These are phyloP conservation scores for Polydrusus pterygomalis DNA, from an alignment of 2,888 invertebrate genomes.

Conservation along the genomic window DNA sequence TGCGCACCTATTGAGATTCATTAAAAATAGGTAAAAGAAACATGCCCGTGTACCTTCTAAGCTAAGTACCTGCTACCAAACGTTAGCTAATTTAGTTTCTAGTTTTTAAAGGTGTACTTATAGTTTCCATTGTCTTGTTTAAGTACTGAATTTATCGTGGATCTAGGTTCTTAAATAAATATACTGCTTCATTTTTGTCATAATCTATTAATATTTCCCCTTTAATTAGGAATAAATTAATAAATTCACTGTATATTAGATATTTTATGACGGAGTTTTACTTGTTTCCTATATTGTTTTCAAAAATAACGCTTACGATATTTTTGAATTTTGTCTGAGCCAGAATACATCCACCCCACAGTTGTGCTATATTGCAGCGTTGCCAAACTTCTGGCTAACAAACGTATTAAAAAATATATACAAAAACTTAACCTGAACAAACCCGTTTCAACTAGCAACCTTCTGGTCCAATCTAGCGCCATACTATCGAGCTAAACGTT, in stretches of 20 bases:
- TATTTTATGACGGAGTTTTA: conserved; percentile 13
- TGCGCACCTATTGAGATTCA: too few species aligned
- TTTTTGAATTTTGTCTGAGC: too few species aligned
- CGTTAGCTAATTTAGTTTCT: conserved; percentile 17
- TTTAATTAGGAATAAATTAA: conserved; percentile 50
- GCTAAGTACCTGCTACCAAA: conserved; percentile 5
- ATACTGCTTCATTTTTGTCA: conserved; percentile 28
- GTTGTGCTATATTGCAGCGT: too few species aligned
- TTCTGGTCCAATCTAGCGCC: too few species aligned
- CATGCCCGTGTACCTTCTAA: not conserved
- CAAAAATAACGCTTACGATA: too few species aligned
- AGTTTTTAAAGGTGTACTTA: conserved; percentile 24
- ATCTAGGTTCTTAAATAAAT: conserved; percentile 20
- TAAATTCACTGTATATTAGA: conserved; percentile 36
- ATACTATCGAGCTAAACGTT: too few species aligned
- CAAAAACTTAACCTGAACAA: too few species aligned
- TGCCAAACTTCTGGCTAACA: too few species aligned
- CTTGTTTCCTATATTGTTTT: not conserved
- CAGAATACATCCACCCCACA: too few species aligned
- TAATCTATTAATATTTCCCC: conserved; percentile 47
- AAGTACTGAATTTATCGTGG: conserved; percentile 27
- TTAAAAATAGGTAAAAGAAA: too few species aligned
- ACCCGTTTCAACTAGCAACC: too few species aligned
- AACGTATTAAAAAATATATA: too few species aligned
- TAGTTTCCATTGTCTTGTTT: conserved; percentile 14